Percentiles rank a stretch among this genome's conserved stretches.
Evolutionary conservation across 1,140 invertebrate species (phyloP).

Genomic region (Carposina sasakii): DNA sequence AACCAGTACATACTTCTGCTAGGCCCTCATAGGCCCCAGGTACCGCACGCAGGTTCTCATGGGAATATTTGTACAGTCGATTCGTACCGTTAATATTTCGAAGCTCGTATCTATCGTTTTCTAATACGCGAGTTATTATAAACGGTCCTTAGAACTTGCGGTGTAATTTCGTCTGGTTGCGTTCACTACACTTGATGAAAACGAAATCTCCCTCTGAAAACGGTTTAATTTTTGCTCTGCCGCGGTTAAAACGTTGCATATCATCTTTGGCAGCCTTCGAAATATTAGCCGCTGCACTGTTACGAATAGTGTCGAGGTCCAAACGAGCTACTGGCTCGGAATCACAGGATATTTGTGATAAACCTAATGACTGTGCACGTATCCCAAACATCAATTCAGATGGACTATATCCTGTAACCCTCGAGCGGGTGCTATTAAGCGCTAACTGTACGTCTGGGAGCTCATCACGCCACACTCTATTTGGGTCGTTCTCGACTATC

Average conservation of each 20-base stretch:
- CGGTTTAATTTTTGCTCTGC: constrained; percentile 18
- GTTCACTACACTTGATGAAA: constrained; percentile 25
- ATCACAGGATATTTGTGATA: constrained; percentile 14
- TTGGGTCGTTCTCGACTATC: constrained; percentile 24
- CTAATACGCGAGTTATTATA: constrained; percentile 20
- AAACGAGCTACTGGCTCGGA: constrained; percentile 9
- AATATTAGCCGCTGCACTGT: constrained; percentile 20
- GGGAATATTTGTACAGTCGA: constrained; percentile 20
- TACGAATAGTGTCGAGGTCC: constrained; percentile 17
- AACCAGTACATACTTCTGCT: constrained; percentile 20
- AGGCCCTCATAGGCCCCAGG: constrained; percentile 23
- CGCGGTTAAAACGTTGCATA: constrained; percentile 21
- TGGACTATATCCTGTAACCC: constrained; percentile 27
- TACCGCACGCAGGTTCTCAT: constrained; percentile 29
- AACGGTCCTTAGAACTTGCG: constrained; percentile 29
- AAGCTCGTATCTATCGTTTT: constrained; percentile 30
- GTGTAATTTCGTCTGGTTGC: constrained; percentile 23
- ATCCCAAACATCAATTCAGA: constrained; percentile 33
- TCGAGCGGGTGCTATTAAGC: constrained; percentile 29
- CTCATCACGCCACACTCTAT: constrained; percentile 32
- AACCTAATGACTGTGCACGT: constrained; percentile 19
- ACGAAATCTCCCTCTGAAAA: constrained; percentile 27
- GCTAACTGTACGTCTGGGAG: constrained; percentile 30
- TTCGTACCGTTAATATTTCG: constrained; percentile 13
- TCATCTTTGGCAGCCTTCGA: constrained; percentile 19